phyloP scores from a whole-genome alignment of 2,888 invertebrate genomes.

The Thymelicus sylvestris region DNA sequence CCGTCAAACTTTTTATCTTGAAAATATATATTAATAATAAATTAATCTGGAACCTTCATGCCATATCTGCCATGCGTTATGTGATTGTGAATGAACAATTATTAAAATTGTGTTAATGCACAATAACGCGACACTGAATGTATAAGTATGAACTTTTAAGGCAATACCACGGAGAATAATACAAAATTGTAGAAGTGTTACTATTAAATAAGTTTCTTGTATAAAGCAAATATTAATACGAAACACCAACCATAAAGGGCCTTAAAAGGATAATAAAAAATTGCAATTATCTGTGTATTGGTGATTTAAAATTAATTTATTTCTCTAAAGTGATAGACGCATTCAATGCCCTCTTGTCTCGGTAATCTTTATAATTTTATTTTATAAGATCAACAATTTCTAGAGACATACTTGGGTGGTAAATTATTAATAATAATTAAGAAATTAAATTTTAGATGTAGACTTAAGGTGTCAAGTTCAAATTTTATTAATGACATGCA shows the following conservation, averaged over 20 bases:
- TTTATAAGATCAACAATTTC: slow-evolving; percentile 16
- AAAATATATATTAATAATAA: too few relatives aligned
- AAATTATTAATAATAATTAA: slow-evolving; percentile 13
- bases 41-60: neutral
- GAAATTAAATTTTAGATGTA: slow-evolving; percentile 41
- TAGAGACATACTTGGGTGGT: slow-evolving; percentile 4
- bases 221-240: neutral
- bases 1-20: too few relatives aligned
- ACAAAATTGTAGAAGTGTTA: slow-evolving; percentile 4
- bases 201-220: slow-evolving; percentile 7
- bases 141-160: neutral
- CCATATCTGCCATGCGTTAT: neutral
- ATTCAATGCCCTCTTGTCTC: slow-evolving; percentile 12
- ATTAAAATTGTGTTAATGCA: neutral
- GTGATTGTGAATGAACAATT: neutral
- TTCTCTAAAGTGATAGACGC: neutral
- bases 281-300: neutral
- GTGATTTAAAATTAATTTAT: neutral
- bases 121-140: neutral
- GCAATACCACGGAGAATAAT: slow-evolving; percentile 6
- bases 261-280: slow-evolving; percentile 1
- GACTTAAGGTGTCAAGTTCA: slow-evolving; percentile 59
- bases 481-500: slow-evolving; percentile 54
- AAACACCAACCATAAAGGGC: slow-evolving; percentile 3
- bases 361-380: neutral